Evolutionary conservation across 1,140 invertebrate species (phyloP).

Genomic region (Apis dorsata): DNA sequence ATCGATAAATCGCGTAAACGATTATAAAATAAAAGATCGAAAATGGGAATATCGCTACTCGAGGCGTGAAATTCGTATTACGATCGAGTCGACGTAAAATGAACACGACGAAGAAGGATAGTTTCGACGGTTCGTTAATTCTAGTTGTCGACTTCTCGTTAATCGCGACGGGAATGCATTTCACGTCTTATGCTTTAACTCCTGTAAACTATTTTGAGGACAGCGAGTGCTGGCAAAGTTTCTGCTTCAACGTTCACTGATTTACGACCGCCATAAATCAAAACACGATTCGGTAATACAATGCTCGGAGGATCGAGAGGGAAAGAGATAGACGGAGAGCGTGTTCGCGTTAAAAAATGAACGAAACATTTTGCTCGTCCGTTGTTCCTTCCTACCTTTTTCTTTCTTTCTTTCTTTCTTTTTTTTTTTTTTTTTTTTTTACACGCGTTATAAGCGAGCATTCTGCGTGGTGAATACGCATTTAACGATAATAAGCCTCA

Average conservation of each 20-base stretch:
- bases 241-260: constrained; percentile 63
- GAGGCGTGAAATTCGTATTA: background rate
- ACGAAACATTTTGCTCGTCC: no score
- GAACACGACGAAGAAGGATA: constrained; percentile 1
- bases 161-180: constrained; percentile 58
- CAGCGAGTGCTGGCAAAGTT: constrained; percentile 66
- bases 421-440: background rate
- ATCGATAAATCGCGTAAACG: background rate
- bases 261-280: constrained; percentile 73
- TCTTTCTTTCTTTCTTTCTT: background rate
- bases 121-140: constrained; percentile 51
- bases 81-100: constrained; percentile 10
- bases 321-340: constrained; percentile 22
- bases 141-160: constrained; percentile 55
- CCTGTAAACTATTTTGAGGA: constrained; percentile 72
- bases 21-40: background rate
- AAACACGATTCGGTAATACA: constrained; percentile 64
- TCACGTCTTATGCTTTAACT: constrained; percentile 53
- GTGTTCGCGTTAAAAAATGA: background rate
- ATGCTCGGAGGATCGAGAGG: constrained; percentile 48
- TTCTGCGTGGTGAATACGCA: no score
- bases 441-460: no score
- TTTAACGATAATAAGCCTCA: no score
- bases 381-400: background rate
- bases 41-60: no score